phyloP scores from a whole-genome alignment of 2,113 vertebrate species.

The Pygoscelis antarcticus region DNA sequence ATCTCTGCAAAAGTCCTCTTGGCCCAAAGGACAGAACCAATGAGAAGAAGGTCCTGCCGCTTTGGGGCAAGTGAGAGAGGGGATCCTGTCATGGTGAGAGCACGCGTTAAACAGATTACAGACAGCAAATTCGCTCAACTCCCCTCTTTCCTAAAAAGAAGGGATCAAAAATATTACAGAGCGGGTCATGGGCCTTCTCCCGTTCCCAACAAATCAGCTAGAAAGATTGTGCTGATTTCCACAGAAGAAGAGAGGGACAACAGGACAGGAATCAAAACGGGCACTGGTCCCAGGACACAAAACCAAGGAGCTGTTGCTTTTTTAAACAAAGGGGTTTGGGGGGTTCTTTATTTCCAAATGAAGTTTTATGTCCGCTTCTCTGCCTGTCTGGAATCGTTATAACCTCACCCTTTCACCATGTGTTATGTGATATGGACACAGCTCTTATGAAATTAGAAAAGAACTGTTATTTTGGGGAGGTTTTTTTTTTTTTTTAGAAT shows the following conservation, averaged over 20 bases:
- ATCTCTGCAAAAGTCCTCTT: background rate
- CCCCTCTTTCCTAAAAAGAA: background rate
- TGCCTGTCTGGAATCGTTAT: background rate
- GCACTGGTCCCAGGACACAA: background rate
- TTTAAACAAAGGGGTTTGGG: background rate
- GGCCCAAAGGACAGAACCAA: background rate
- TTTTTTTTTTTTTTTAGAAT: background rate
- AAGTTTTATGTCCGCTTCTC: background rate
- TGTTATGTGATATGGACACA: rapidly evolving
- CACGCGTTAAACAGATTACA: rapidly evolving
- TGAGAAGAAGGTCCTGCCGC: background rate
- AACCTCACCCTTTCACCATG: background rate
- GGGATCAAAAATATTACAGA: background rate
- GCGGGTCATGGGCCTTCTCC: background rate
- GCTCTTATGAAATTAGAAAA: rapidly evolving
- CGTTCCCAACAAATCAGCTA: background rate
- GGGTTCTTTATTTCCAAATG: background rate
- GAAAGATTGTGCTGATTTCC: background rate
- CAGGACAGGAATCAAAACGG: background rate
- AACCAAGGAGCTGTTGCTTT: background rate
- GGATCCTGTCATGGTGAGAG: background rate
- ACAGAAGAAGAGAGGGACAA: background rate
- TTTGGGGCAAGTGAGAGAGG: background rate
- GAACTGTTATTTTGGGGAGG: background rate
- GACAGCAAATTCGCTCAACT: background rate